phyloP scores from a whole-genome alignment of 2,888 invertebrate species.

The Andrena haemorrhoa region DNA sequence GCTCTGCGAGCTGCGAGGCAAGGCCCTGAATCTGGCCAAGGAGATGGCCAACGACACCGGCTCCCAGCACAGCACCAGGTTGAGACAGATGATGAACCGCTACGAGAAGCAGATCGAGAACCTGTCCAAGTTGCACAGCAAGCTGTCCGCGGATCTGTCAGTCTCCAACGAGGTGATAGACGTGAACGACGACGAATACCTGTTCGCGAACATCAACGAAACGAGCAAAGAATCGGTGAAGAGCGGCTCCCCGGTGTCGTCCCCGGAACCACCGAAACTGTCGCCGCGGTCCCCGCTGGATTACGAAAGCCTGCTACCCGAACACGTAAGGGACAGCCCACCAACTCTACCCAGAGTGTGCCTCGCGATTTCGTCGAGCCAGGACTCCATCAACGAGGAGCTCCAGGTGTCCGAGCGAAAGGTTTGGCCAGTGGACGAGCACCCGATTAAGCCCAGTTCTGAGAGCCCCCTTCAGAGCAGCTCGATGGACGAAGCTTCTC shows the following conservation, averaged over 20 bases:
- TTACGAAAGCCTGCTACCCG: conserved; percentile 54
- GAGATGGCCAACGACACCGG: conserved; percentile 65
- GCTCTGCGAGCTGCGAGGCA: conserved; percentile 71
- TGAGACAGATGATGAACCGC: conserved; percentile 74
- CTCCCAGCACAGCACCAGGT: conserved; percentile 56
- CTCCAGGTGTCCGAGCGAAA: conserved; percentile 6
- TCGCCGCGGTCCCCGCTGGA: conserved; percentile 70
- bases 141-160: conserved; percentile 64
- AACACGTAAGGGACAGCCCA: conserved; percentile 70
- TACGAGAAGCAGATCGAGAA: conserved; percentile 78
- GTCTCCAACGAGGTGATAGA: conserved; percentile 22
- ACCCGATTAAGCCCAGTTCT: background rate
- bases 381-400: conserved; percentile 30
- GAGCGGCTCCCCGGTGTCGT: conserved; percentile 39
- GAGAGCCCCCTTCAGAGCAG: background rate
- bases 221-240: background rate
- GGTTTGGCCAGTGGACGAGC: conserved; percentile 24
- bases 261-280: conserved; percentile 75
- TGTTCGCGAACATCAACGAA: background rate
- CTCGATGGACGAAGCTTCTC: background rate
- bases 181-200: conserved; percentile 6
- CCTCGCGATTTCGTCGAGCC: conserved; percentile 49
- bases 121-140: conserved; percentile 74
- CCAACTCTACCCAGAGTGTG: conserved; percentile 74
- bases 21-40: conserved; percentile 69